These are phyloP conservation scores for Mustela nigripes DNA, from an alignment of 2,113 vertebrate genomes.

Conservation along the genomic window DNA sequence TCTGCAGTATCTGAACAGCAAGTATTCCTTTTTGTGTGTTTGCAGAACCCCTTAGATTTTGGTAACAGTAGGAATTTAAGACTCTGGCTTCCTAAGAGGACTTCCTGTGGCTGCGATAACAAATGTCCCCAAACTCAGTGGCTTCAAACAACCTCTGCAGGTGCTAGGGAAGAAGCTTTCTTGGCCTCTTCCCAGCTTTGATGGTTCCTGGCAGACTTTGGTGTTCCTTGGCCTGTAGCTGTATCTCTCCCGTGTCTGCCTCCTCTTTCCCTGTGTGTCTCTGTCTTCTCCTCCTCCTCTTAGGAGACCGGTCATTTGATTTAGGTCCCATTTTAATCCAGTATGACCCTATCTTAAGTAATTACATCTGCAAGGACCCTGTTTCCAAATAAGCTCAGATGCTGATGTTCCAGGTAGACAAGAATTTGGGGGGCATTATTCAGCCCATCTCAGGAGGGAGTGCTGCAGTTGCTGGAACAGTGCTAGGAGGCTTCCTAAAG, in stretches of 20 bases:
- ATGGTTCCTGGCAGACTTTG: not conserved
- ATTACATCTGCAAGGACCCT: not conserved
- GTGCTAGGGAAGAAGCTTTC: not conserved
- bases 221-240: not conserved
- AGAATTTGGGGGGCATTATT: not conserved
- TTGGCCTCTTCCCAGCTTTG: not conserved
- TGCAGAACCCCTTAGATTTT: not conserved
- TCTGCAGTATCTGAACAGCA: not conserved
- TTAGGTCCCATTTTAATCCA: not conserved
- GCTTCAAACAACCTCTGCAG: not conserved
- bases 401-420: not conserved
- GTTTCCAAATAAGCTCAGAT: not conserved
- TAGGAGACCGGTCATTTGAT: not conserved
- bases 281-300: not conserved
- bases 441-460: not conserved
- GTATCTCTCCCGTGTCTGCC: not conserved
- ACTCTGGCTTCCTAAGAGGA: not conserved
- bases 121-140: not conserved
- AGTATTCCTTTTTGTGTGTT: not conserved
- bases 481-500: not conserved
- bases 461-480: not conserved
- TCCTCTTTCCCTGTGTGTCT: not conserved
- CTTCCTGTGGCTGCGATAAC: not conserved
- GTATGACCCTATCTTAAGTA: not conserved
- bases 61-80: not conserved